Percentiles rank a stretch among this genome's conserved stretches.
Conservation (phyloP, 2,888 invertebrate genomes). For the Leucoma salicis region DNA sequence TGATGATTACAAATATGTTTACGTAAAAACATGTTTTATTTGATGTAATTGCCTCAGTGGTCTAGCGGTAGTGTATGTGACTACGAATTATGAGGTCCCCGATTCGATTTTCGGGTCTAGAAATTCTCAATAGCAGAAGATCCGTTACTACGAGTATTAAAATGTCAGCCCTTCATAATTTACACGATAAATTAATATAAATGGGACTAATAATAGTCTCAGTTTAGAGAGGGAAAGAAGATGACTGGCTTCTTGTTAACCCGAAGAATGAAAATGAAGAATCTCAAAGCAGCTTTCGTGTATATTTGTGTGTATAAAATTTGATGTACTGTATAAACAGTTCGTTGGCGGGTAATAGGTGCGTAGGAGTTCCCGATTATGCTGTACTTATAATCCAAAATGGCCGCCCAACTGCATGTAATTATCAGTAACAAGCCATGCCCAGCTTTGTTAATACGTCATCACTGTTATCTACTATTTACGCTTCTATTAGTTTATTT, state of each 20-base stretch:
- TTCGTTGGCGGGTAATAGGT: slow-evolving; percentile 48
- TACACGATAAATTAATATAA: slow-evolving; percentile 21
- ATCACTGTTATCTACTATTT: slow-evolving; percentile 34
- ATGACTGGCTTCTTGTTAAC: slow-evolving; percentile 31
- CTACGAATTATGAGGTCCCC: too few relatives aligned
- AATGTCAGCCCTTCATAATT: not conserved
- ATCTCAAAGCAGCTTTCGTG: slow-evolving; percentile 24
- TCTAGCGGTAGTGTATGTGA: too few relatives aligned
- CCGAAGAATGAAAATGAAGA: too few relatives aligned
- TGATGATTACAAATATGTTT: too few relatives aligned
- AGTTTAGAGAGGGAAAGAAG: slow-evolving; percentile 27
- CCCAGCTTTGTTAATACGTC: slow-evolving; percentile 25
- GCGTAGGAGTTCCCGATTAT: slow-evolving; percentile 52
- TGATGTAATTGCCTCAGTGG: too few relatives aligned
- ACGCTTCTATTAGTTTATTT: too few relatives aligned
- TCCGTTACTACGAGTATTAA: too few relatives aligned
- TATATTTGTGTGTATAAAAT: slow-evolving; percentile 47
- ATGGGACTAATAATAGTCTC: slow-evolving; percentile 35
- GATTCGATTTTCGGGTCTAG: too few relatives aligned
- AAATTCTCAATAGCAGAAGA: too few relatives aligned
- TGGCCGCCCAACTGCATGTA: slow-evolving; percentile 66
- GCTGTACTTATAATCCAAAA: slow-evolving; percentile 54
- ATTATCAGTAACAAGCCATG: slow-evolving; percentile 50
- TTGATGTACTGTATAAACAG: slow-evolving; percentile 51
- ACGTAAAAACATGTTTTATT: too few relatives aligned